phyloP scores from a whole-genome alignment of 1,140 invertebrate genomes.

The Rhagoletis pomonella region DNA sequence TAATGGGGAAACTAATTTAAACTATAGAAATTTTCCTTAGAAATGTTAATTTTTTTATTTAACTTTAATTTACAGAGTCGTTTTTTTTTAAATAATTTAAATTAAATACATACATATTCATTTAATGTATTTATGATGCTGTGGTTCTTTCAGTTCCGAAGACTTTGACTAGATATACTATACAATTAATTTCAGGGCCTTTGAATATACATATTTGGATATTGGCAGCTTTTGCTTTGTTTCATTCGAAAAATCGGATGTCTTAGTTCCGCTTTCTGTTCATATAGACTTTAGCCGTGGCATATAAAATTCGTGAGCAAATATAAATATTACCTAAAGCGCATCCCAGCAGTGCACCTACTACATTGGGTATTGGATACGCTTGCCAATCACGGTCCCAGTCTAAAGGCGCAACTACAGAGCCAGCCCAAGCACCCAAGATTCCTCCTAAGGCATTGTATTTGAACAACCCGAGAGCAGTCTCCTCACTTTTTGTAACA shows the following conservation, averaged over 20 bases:
- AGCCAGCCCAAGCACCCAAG: conserved; percentile 86
- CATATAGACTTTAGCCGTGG: conserved; percentile 69
- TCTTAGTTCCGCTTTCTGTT: conserved; percentile 62
- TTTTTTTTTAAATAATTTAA: neutral
- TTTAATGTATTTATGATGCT: neutral
- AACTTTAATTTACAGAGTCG: conserved; percentile 6
- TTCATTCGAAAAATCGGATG: neutral
- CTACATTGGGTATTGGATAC: conserved; percentile 82
- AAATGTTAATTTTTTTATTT: neutral
- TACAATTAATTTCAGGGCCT: neutral
- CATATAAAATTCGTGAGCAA: conserved; percentile 68
- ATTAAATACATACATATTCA: neutral
- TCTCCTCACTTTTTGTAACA: conserved; percentile 70
- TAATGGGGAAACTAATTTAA: neutral
- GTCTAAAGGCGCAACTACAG: conserved; percentile 87
- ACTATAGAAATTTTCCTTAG: neutral
- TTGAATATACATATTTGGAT: neutral
- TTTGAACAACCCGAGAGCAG: conserved; percentile 72
- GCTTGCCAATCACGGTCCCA: conserved; percentile 89
- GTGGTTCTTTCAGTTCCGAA: neutral
- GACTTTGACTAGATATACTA: conserved; percentile 6
- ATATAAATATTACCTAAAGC: conserved; percentile 75
- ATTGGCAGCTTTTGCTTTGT: conserved; percentile 27
- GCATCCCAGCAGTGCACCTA: conserved; percentile 79
- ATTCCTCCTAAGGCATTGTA: conserved; percentile 77